Conservation (phyloP, 64 coral and sea anemone species). For the Dendrophyllia cribrosa region DNA sequence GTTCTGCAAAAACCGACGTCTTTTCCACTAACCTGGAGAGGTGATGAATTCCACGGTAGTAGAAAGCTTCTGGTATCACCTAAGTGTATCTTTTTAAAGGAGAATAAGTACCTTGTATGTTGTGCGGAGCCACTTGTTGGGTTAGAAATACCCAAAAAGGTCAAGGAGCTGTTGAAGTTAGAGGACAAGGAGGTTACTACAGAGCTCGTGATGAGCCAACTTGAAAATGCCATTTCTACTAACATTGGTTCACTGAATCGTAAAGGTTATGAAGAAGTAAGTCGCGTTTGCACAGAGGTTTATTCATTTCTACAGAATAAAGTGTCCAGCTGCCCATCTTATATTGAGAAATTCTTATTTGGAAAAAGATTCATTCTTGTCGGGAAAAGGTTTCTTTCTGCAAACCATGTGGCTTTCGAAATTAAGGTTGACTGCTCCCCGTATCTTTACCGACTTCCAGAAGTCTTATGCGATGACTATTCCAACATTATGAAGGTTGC, state of each 20-base stretch:
- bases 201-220: slow-evolving; percentile 18
- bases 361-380: slow-evolving; percentile 56
- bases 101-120: slow-evolving; percentile 65
- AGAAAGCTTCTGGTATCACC: slow-evolving; percentile 16
- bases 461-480: background rate
- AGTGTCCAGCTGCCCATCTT: background rate
- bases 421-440: slow-evolving; percentile 19
- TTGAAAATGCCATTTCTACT: background rate
- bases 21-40: slow-evolving; percentile 81
- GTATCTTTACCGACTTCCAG: slow-evolving; percentile 40
- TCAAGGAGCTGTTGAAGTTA: slow-evolving; percentile 7
- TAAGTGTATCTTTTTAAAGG: slow-evolving; percentile 38
- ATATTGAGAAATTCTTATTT: background rate
- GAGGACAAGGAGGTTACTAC: background rate
- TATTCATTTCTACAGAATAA: slow-evolving; percentile 51
- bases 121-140: slow-evolving; percentile 46
- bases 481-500: slow-evolving; percentile 42
- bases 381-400: slow-evolving; percentile 21
- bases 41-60: slow-evolving; percentile 19
- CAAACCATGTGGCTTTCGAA: slow-evolving; percentile 43
- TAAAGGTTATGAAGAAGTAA: background rate
- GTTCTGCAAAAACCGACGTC: slow-evolving; percentile 63
- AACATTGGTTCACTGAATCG: background rate
- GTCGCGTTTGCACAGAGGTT: slow-evolving; percentile 21
- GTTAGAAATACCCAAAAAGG: background rate